Base-by-base conservation (phyloP, 23 tunicate genomes). In the Trididemnum clinides region DNA sequence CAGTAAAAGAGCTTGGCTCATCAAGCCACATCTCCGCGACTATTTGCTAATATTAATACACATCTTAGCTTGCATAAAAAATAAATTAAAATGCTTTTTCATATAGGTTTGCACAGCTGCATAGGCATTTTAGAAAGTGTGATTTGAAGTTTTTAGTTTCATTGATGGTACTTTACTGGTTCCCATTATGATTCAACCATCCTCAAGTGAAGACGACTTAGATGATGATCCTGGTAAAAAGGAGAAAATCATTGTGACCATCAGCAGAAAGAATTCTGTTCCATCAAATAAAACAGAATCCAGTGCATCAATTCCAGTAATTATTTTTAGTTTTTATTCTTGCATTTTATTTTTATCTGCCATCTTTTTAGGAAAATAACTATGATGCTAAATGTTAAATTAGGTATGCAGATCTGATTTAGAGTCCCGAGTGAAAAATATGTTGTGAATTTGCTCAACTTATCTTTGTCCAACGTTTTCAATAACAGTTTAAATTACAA, bases 121-220 rank as follows among this genome's bases (percentile, higher is more conserved):
- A n/a, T n/a, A n/a, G n/a, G n/a, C n/a, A n/a, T n/a, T n/a, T n/a
- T n/a, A n/a, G n/a, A n/a, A n/a, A n/a, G n/a, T n/a, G n/a, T n/a
- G n/a, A n/a, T n/a, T n/a, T n/a, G n/a, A n/a, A n/a, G 54, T 44
- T 44, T 10, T 44, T 44, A 44, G 15, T 44, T 10, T 15, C 15
- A 44, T 44, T 7, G 15, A 44, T 7, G 54, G 10, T 44, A 7
- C 15, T 44, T 15, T 15, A 44, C 10, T 7, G 15, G 15, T 44
- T 44, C 15, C 54, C 10, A 59, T 59, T 4, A 66, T 66, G 75
- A 66, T 66, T 5, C 75, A 66, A 7, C 75, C 75, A 31, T 66
- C 75, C 2, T 66, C 75, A 66, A 66, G 75, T 66, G 75, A 66
- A 66, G 75, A 66, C 7, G 75, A 66, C 6, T 20, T 10, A 32